phyloP scores from a whole-genome alignment of 2,888 invertebrate species.

The Mystacides longicornis region DNA sequence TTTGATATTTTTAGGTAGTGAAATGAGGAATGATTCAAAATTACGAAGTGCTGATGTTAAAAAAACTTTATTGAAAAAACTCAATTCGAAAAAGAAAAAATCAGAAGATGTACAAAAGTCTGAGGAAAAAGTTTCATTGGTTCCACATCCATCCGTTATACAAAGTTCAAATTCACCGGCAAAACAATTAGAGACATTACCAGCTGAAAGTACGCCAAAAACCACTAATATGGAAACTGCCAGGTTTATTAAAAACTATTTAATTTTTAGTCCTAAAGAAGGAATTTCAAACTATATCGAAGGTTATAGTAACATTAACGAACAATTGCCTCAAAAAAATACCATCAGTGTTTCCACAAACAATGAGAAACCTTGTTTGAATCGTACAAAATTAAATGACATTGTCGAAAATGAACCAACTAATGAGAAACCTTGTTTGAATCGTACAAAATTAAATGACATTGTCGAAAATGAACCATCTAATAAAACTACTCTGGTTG shows the following conservation, averaged over 20 bases:
- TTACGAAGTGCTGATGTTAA: neutral
- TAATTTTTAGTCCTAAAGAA: constrained; percentile 37
- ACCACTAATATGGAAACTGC: constrained; percentile 43
- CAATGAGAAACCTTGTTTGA: too few relatives aligned
- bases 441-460: neutral
- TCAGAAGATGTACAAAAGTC: neutral
- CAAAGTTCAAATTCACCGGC: neutral
- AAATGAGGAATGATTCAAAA: neutral
- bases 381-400: too few relatives aligned
- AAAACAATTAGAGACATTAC: neutral
- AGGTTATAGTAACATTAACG: constrained; percentile 12
- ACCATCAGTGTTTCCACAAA: too few relatives aligned
- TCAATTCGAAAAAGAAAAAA: neutral
- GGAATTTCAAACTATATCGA: constrained; percentile 11
- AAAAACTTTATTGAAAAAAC: constrained; percentile 11
- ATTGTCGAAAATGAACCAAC: neutral
- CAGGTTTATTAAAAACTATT: constrained; percentile 39
- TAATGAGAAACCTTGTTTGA: neutral
- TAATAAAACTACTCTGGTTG: neutral
- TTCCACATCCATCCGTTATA: neutral
- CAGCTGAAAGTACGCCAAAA: neutral
- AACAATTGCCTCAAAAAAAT: too few relatives aligned
- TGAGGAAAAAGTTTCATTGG: neutral
- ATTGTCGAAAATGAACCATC: neutral
- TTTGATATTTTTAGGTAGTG: too few relatives aligned